These are phyloP conservation scores for Sipha maydis DNA, from an alignment of 2,888 invertebrate species.

Conservation along the genomic window DNA sequence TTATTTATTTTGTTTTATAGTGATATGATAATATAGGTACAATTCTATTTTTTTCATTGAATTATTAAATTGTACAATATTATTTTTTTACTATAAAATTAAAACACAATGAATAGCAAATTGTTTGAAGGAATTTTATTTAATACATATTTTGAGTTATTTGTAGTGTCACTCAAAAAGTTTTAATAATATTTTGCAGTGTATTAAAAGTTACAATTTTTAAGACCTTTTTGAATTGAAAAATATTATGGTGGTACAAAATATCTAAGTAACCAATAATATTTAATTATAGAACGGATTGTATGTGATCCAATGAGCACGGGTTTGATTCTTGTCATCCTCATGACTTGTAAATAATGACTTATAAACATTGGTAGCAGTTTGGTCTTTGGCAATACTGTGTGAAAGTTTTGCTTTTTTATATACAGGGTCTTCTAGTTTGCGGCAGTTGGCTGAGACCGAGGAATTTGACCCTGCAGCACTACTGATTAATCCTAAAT, in stretches of 20 bases:
- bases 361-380: conserved; percentile 90
- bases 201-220: not conserved
- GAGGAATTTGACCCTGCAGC: conserved; percentile 51
- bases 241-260: not conserved
- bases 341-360: conserved; percentile 93
- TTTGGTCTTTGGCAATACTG: conserved; percentile 90
- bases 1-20: too few relatives aligned
- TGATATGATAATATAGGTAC: too few relatives aligned
- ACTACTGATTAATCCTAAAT: conserved; percentile 63
- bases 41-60: not conserved
- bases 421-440: conserved; percentile 74
- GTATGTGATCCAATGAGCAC: conserved; percentile 97
- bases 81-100: not conserved
- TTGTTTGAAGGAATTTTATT: not conserved
- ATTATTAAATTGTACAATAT: not conserved
- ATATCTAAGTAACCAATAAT: not conserved
- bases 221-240: not conserved
- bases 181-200: too few relatives aligned
- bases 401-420: conserved; percentile 83
- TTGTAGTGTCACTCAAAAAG: too few relatives aligned
- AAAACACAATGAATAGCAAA: not conserved
- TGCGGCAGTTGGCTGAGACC: conserved; percentile 32
- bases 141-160: too few relatives aligned
- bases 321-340: conserved; percentile 84
- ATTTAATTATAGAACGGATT: conserved; percentile 90